A percentile compares a stretch with the other conserved stretches of the same genome.
Conservation (phyloP, 2,888 invertebrate species). For the Allolobophora icterica region DNA sequence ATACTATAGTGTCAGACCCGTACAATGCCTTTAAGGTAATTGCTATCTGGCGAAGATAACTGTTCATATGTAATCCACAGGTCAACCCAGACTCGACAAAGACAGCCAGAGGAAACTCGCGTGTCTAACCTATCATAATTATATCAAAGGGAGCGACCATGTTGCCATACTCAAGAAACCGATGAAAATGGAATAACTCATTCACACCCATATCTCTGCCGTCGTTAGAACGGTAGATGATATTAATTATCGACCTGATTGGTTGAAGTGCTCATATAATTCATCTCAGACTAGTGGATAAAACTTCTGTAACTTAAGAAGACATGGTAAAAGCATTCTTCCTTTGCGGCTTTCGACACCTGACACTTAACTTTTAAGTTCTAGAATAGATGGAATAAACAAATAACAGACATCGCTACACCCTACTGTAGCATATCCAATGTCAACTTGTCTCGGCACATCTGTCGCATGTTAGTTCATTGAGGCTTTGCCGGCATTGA, state of each 20-base stretch:
- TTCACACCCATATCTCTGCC: neutral
- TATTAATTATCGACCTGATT: neutral
- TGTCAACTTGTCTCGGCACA: neutral
- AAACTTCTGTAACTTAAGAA: neutral
- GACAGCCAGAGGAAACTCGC: neutral
- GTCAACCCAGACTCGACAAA: too few relatives aligned
- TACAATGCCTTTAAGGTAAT: neutral
- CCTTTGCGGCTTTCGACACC: neutral
- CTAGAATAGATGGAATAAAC: too few relatives aligned
- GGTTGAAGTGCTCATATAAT: neutral
- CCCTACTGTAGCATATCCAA: neutral
- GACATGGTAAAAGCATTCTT: slow-evolving; percentile 7
- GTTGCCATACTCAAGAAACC: too few relatives aligned
- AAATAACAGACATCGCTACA: neutral
- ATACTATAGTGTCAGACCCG: neutral
- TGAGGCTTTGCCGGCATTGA: neutral
- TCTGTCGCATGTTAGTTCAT: neutral
- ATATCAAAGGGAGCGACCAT: neutral
- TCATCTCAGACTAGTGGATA: neutral
- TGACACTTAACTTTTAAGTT: neutral
- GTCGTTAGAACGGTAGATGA: neutral
- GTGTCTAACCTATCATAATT: neutral
- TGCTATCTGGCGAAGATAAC: too few relatives aligned
- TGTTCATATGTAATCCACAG: too few relatives aligned
- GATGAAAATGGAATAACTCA: neutral